Percentiles rank a stretch among this genome's conserved stretches.
These are phyloP conservation scores for Bursaphelenchus okinawaensis DNA, from an alignment of 2,888 invertebrate genomes.

Conservation along the genomic window DNA sequence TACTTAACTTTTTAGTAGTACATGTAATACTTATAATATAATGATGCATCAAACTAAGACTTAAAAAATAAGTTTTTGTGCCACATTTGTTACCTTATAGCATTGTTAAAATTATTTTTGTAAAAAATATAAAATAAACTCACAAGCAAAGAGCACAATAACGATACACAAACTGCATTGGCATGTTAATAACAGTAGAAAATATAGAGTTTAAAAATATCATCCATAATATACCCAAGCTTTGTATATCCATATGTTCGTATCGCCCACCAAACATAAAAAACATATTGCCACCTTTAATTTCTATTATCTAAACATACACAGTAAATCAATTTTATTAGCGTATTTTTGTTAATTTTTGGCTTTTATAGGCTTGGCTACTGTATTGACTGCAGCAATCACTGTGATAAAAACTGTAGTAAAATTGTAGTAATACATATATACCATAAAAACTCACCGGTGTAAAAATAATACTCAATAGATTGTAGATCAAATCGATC, in stretches of 20 bases:
- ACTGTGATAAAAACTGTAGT: too few relatives aligned
- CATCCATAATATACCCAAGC: background rate
- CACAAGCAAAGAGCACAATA: background rate
- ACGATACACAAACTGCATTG: background rate
- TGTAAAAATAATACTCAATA: background rate
- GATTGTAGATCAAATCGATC: background rate
- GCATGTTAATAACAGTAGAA: background rate
- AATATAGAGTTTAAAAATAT: background rate
- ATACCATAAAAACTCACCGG: too few relatives aligned
- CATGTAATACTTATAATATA: too few relatives aligned
- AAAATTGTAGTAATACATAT: too few relatives aligned
- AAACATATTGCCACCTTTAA: background rate
- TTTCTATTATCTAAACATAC: background rate
- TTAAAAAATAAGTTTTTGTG: too few relatives aligned
- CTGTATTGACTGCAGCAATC: too few relatives aligned
- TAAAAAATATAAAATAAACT: background rate
- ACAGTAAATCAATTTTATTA: too few relatives aligned
- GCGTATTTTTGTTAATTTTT: too few relatives aligned
- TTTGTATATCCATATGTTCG: background rate
- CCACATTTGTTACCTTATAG: too few relatives aligned
- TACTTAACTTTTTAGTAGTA: background rate
- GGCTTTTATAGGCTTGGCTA: too few relatives aligned
- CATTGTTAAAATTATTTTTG: too few relatives aligned
- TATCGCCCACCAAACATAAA: background rate
- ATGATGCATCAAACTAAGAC: too few relatives aligned